Evolutionary conservation across 2,888 invertebrate genomes (phyloP).

Genomic region (Thalpophila matura): DNA sequence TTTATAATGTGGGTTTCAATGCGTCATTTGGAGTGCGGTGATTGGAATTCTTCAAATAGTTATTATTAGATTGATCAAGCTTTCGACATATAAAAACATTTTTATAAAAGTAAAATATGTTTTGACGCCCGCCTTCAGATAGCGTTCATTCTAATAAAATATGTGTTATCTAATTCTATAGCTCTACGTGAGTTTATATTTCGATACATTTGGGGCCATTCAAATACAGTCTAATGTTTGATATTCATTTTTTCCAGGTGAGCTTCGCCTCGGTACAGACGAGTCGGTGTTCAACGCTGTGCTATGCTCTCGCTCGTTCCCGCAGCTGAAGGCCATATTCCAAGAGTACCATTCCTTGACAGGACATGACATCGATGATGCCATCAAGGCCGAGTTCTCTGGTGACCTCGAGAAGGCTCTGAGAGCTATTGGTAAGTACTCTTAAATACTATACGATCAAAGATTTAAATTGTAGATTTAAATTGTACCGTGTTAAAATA

Average conservation of each 20-base stretch:
- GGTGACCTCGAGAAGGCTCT: conserved; percentile 95
- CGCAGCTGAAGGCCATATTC: conserved; percentile 90
- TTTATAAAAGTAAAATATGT: too few relatives aligned
- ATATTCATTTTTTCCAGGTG: conserved; percentile 82
- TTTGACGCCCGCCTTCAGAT: too few relatives aligned
- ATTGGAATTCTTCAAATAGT: not conserved
- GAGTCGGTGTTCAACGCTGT: conserved; percentile 96
- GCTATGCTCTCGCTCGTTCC: conserved; percentile 93
- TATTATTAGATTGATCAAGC: conserved; percentile 25
- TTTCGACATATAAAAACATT: too few relatives aligned
- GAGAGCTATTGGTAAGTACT: conserved; percentile 92
- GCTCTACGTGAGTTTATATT: too few relatives aligned
- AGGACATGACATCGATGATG: conserved; percentile 95
- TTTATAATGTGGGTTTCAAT: conserved; percentile 2
- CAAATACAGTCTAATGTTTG: too few relatives aligned
- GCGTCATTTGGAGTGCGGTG: conserved; percentile 15
- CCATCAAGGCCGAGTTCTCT: conserved; percentile 96
- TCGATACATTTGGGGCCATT: too few relatives aligned
- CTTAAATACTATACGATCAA: too few relatives aligned
- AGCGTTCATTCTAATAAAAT: too few relatives aligned
- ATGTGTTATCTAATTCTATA: too few relatives aligned
- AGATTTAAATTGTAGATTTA: too few relatives aligned
- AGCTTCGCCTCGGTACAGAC: conserved; percentile 94
- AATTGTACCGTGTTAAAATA: too few relatives aligned
- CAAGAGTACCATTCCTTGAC: conserved; percentile 94